phyloP scores from a whole-genome alignment of 2,888 invertebrate species.

The Aphodius sticticus region DNA sequence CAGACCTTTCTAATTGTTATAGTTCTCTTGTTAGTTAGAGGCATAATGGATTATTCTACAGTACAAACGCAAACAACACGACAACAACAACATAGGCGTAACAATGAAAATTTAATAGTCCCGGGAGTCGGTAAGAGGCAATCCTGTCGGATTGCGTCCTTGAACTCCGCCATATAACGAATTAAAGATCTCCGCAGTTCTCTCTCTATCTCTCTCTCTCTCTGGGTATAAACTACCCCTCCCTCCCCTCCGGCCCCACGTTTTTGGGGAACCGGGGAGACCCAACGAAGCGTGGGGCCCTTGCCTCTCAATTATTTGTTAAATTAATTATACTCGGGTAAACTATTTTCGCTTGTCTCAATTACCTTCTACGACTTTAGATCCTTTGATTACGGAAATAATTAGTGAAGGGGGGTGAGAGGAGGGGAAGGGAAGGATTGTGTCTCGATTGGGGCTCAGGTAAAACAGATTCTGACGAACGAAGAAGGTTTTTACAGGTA shows the following conservation, averaged over 20 bases:
- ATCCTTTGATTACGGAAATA: neutral
- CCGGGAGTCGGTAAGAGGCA: neutral
- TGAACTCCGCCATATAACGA: conserved; percentile 4
- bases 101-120: neutral
- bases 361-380: neutral
- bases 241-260: neutral
- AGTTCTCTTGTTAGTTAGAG: neutral
- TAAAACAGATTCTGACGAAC: neutral
- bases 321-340: neutral
- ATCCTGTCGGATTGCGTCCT: neutral
- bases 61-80: neutral
- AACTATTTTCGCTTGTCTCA: conserved; percentile 4
- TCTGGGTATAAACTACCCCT: neutral
- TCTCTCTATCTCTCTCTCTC: neutral
- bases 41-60: neutral
- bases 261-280: neutral
- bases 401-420: neutral
- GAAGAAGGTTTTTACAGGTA: neutral
- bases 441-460: neutral
- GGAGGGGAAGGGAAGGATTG: neutral
- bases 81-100: neutral
- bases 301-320: neutral
- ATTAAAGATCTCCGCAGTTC: conserved; percentile 4
- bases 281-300: neutral
- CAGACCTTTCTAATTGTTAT: neutral